These are phyloP conservation scores for Rhagologus leucostigma DNA, from an alignment of 2,113 vertebrate genomes.

Conservation along the genomic window DNA sequence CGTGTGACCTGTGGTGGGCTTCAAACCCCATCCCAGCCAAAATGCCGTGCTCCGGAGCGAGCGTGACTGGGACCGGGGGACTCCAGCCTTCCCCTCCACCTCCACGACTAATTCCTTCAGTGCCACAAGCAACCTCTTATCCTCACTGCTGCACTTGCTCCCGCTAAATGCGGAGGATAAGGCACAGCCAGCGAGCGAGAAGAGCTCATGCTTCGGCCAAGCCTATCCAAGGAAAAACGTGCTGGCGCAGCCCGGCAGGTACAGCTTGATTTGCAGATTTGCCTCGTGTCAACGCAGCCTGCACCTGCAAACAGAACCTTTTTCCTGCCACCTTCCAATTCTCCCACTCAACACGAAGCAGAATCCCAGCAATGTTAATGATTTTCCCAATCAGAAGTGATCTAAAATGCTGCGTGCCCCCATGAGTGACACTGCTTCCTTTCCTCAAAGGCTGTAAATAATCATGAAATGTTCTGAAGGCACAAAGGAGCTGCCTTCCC, in stretches of 20 bases:
- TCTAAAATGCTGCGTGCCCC: not conserved
- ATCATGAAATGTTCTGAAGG: not conserved
- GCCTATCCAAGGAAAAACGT: not conserved
- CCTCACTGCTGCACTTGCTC: conserved; percentile 21
- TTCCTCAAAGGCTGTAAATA: not conserved
- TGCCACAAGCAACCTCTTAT: conserved; percentile 34
- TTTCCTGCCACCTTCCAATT: not conserved
- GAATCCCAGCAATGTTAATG: not conserved
- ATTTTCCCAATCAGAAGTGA: not conserved
- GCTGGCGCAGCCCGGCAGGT: not conserved
- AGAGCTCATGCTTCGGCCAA: not conserved
- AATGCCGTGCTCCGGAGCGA: not conserved
- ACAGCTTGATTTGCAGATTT: conserved; percentile 13
- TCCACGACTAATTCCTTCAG: conserved; percentile 50
- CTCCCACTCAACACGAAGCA: not conserved
- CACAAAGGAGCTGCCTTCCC: not conserved
- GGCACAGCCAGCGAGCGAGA: not conserved
- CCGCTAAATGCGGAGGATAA: not conserved
- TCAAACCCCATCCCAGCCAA: conserved; percentile 32
- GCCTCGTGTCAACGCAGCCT: not conserved
- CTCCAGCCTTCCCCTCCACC: not conserved
- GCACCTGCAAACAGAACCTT: not conserved
- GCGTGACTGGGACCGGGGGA: not conserved
- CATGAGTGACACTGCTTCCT: not conserved
- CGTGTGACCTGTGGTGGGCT: not conserved